phyloP scores from a whole-genome alignment of 2,888 invertebrate species.

The Kryphioiulus occultus region DNA sequence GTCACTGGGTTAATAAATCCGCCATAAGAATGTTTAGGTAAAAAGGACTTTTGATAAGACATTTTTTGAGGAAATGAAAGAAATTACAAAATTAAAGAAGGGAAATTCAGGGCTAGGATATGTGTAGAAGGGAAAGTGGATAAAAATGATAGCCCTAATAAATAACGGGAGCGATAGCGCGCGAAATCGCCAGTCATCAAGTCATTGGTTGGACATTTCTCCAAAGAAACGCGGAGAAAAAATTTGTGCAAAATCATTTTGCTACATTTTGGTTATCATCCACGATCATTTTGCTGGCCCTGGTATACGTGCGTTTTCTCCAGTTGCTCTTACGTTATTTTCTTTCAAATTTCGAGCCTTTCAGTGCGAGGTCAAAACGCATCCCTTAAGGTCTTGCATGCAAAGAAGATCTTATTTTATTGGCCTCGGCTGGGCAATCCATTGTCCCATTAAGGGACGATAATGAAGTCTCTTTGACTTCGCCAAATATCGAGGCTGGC shows the following conservation, averaged over 20 bases:
- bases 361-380: neutral
- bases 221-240: neutral
- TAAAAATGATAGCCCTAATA: no score
- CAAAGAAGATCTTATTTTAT: constrained; percentile 23
- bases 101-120: no score
- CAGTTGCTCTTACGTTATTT: neutral
- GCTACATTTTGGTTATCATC: neutral
- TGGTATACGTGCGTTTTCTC: no score
- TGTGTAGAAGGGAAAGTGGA: no score
- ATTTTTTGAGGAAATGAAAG: no score
- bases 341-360: neutral
- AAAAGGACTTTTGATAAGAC: no score
- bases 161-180: no score
- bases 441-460: constrained; percentile 35
- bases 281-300: neutral
- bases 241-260: neutral
- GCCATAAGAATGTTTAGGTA: no score
- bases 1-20: no score
- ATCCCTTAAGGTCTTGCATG: constrained; percentile 2
- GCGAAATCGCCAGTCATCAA: neutral
- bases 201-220: neutral
- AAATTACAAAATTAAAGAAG: no score
- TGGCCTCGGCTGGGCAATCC: constrained; percentile 29
- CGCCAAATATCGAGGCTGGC: constrained; percentile 24
- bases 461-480: constrained; percentile 39